Conservation (phyloP, 2,888 invertebrate species). For the Antitype chi region DNA sequence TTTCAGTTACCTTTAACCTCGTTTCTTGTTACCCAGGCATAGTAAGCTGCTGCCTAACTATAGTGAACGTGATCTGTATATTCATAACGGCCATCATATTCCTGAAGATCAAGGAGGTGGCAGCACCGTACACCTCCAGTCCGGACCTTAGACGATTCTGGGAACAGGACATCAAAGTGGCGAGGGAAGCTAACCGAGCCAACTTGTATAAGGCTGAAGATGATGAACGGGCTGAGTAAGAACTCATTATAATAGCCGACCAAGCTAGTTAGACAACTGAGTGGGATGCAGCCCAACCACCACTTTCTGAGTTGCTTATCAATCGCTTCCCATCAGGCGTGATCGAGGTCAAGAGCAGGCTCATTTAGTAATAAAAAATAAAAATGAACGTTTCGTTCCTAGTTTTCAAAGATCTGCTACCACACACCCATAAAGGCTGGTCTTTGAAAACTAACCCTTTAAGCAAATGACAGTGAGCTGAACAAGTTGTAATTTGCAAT, state of each 20-base stretch:
- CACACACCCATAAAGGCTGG: too few relatives aligned
- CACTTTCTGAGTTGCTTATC: too few relatives aligned
- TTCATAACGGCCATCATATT: constrained; percentile 95
- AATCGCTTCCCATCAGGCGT: too few relatives aligned
- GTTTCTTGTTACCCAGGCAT: constrained; percentile 85
- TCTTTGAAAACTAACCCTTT: too few relatives aligned
- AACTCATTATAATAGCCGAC: background rate
- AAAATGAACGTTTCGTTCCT: too few relatives aligned
- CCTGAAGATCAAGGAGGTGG: constrained; percentile 96
- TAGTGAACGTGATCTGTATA: constrained; percentile 96
- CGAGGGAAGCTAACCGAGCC: constrained; percentile 92
- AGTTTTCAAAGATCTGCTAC: too few relatives aligned
- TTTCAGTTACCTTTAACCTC: background rate
- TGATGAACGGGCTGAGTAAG: constrained; percentile 86
- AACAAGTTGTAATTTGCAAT: too few relatives aligned
- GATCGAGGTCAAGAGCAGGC: too few relatives aligned
- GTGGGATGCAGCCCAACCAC: too few relatives aligned
- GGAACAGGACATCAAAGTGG: constrained; percentile 95
- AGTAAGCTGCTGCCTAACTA: constrained; percentile 94
- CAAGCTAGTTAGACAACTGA: background rate
- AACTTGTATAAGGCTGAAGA: constrained; percentile 91
- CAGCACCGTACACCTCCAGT: constrained; percentile 94
- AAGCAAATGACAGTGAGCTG: background rate
- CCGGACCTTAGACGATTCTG: constrained; percentile 94
- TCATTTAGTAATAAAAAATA: too few relatives aligned